Conservation (phyloP, 53 echinoderm and acorn worm species). For the Actinopyga echinites region DNA sequence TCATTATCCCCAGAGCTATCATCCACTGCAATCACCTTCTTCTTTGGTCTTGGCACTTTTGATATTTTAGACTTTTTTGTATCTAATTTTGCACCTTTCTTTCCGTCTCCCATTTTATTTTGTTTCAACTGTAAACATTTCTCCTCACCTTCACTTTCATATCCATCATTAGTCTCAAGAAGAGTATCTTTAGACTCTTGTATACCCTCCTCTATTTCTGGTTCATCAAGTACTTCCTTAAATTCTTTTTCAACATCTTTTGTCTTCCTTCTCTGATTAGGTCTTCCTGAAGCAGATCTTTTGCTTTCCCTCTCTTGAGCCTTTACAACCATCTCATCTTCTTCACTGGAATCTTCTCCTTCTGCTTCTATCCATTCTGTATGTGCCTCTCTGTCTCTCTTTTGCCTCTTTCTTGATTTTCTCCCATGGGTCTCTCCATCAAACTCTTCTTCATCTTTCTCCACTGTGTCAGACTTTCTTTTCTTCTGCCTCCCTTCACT, state of each 20-base stretch:
- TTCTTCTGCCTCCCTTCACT: neutral
- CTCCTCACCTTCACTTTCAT: neutral
- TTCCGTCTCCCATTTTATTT: neutral
- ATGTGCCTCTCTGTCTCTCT: neutral
- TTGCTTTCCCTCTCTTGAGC: no score
- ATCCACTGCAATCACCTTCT: neutral
- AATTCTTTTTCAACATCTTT: neutral
- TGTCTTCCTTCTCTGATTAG: neutral
- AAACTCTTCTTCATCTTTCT: neutral
- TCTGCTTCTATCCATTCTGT: neutral
- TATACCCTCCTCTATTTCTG: neutral
- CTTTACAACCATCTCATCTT: no score
- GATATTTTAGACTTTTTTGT: neutral
- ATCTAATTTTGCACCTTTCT: neutral
- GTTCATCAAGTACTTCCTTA: neutral
- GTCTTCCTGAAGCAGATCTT: neutral
- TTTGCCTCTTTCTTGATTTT: neutral
- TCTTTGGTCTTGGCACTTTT: neutral
- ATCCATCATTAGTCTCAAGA: neutral
- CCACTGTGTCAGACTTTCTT: neutral
- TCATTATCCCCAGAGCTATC: neutral
- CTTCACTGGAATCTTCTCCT: neutral
- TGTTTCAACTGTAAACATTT: neutral
- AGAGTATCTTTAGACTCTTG: neutral
- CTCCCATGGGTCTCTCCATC: neutral